Conservation (phyloP, 2,888 invertebrate species). For the Opisthograptis luteolata region DNA sequence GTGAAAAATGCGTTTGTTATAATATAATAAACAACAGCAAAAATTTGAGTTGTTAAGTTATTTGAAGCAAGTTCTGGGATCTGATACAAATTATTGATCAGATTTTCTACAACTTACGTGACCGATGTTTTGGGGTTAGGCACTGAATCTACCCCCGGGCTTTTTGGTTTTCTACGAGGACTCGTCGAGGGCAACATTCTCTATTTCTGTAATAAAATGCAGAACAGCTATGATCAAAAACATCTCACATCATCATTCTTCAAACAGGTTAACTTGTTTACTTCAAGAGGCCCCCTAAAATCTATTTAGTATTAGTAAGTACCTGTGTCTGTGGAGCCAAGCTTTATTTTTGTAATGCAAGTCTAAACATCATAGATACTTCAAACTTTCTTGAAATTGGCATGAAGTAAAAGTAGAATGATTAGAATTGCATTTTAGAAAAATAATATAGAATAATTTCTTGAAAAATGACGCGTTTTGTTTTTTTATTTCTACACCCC, state of each 20-base stretch:
- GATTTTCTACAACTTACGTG: conserved; percentile 77
- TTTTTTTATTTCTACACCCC: too few species aligned
- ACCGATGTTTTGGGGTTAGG: conserved; percentile 68
- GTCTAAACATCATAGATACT: too few species aligned
- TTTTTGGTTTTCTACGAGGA: conserved; percentile 62
- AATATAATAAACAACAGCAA: too few species aligned
- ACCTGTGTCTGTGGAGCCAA: neutral
- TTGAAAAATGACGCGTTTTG: too few species aligned
- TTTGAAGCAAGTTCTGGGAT: too few species aligned
- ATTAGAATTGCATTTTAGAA: neutral
- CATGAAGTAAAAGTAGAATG: too few species aligned
- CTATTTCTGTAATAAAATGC: conserved; percentile 7
- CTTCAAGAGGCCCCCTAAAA: conserved; percentile 20
- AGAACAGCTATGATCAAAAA: conserved; percentile 11
- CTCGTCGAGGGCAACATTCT: conserved; percentile 55
- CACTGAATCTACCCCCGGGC: conserved; percentile 52
- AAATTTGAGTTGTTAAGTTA: too few species aligned
- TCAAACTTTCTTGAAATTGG: neutral
- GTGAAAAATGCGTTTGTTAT: too few species aligned
- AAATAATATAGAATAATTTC: too few species aligned
- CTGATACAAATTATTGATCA: too few species aligned
- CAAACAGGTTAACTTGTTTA: conserved; percentile 38
- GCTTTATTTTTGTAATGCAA: neutral
- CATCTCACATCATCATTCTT: too few species aligned
- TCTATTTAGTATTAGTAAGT: neutral